Base-by-base conservation (phyloP, 2,888 invertebrate genomes). In the Yponomeuta sedellus region DNA sequence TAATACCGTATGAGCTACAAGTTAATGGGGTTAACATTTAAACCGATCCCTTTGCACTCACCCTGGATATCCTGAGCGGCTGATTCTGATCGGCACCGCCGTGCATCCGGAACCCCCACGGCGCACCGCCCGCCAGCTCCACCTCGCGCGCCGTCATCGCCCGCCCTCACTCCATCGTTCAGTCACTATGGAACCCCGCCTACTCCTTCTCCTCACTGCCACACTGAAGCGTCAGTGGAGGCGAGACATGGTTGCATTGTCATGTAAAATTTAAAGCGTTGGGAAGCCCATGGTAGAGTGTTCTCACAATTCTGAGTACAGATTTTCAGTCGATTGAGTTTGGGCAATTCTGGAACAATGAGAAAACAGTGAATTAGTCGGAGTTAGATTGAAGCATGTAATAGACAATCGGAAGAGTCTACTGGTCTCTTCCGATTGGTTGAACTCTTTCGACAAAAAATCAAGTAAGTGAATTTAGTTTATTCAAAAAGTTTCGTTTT, bases 61-160 rank as follows among this genome's bases (percentile, higher is more conserved):
- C 96, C 93, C 95, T 94, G 66, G 95, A 95, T 85, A 97, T 95
- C 82, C 94, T 93, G 69, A 97, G 92, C 68, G 95, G 95, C 83
- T 95, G 95, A 79, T 94, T 94, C 75, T 94, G 93, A 87, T 97
- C 96, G 76, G 92, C 93, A 71, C 97, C 97, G 71, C 97, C 97
- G 84, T 96, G 95, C 94, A 97, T 95, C 72, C 97, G 94, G 91
- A 97, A 97, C 77, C 97, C 97, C 97, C 97, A 97, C 73, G 97
- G 97, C 82, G 95, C 94, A 71, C 96, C 96, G 74, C 96, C 97
- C 79, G 94, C 92, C 81, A 97, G 91, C 80, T 94, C 93, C 83
- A 96, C 95, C 88, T 94, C 94, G 76, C 94, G 91, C 72, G 94
- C 91, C 78, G 94, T 93, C 95, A 95, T 95, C 78, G 81, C 84